These are phyloP conservation scores for Argentina silus DNA, from an alignment of 2,797 vertebrate genomes.

Conservation along the genomic window DNA sequence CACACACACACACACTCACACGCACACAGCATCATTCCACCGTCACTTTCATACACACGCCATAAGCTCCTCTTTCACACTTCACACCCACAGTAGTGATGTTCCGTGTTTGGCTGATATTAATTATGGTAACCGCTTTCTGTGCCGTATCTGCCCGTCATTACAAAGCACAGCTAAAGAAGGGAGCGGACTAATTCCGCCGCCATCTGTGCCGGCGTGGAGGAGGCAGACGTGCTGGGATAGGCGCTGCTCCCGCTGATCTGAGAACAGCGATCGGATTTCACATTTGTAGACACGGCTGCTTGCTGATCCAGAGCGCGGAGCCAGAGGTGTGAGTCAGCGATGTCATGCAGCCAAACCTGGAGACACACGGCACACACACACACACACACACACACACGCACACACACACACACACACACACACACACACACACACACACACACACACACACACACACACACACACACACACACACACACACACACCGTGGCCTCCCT, in stretches of 20 bases:
- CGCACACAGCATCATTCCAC: constrained; percentile 18
- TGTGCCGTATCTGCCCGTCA: not conserved
- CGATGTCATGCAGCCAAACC: constrained; percentile 47
- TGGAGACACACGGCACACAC: constrained; percentile 17
- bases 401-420: not conserved
- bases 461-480: constrained; percentile 27
- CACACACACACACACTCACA: constrained; percentile 19
- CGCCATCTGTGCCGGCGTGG: not conserved
- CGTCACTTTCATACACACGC: not conserved
- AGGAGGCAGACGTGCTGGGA: constrained; percentile 38
- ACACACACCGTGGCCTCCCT: not conserved
- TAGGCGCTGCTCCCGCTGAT: constrained; percentile 49
- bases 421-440: constrained; percentile 4
- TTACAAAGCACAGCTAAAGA: not conserved
- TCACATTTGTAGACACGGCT: constrained; percentile 66
- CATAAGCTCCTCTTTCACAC: too few species aligned
- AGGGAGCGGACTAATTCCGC: not conserved
- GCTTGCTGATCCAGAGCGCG: constrained; percentile 41
- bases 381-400: constrained; percentile 16
- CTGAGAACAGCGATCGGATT: constrained; percentile 63
- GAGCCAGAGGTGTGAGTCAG: constrained; percentile 64
- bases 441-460: constrained; percentile 33
- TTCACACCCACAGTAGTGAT: too few species aligned
- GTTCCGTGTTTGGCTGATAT: constrained; percentile 1
- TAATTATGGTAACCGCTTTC: not conserved